phyloP scores from a whole-genome alignment of 2,113 vertebrate genomes.

The Sander vitreus region DNA sequence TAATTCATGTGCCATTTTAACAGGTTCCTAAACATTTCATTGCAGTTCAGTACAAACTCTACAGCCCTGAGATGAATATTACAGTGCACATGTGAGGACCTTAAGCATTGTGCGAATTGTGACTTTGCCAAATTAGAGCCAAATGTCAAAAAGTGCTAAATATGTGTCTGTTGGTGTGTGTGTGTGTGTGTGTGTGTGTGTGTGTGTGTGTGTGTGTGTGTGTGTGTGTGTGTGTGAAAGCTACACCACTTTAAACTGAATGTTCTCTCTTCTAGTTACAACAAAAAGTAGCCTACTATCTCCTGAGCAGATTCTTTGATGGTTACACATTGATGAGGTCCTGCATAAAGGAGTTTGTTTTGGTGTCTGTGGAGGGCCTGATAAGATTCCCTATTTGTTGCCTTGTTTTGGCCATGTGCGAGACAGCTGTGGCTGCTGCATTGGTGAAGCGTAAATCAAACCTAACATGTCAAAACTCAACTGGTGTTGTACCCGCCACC shows the following conservation, averaged over 20 bases:
- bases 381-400: constrained; percentile 52
- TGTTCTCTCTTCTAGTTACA: constrained; percentile 57
- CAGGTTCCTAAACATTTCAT: constrained; percentile 70
- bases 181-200: neutral
- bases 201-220: neutral
- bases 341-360: constrained; percentile 53
- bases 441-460: constrained; percentile 63
- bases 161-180: constrained; percentile 3
- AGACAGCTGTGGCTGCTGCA: constrained; percentile 55
- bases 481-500: constrained; percentile 57
- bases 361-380: constrained; percentile 49
- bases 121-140: constrained; percentile 36
- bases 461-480: constrained; percentile 58
- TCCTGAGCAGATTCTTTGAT: constrained; percentile 40
- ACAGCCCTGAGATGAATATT: constrained; percentile 62
- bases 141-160: constrained; percentile 32
- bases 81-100: constrained; percentile 48
- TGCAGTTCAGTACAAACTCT: constrained; percentile 68
- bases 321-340: constrained; percentile 40
- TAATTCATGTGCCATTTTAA: constrained; percentile 67
- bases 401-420: constrained; percentile 52
- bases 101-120: constrained; percentile 28
- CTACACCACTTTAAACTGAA: constrained; percentile 38
- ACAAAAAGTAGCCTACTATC: constrained; percentile 54
- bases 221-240: constrained; percentile 6